These are phyloP conservation scores for Jacana jacana DNA, from an alignment of 2,113 vertebrate genomes.

Conservation along the genomic window DNA sequence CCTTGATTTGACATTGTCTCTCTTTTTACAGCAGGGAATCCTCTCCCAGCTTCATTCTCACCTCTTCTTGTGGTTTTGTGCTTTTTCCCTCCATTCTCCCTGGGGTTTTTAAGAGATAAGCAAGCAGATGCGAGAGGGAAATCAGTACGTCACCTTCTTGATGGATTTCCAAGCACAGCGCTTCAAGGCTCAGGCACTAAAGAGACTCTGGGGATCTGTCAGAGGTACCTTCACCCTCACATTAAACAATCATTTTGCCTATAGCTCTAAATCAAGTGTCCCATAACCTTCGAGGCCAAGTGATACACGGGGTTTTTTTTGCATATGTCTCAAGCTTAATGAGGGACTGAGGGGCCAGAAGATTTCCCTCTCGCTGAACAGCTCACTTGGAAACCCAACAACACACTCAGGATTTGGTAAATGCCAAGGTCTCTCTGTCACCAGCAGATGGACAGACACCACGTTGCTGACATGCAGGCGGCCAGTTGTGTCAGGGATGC, in stretches of 20 bases:
- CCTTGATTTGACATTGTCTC: background rate
- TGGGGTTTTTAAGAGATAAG: background rate
- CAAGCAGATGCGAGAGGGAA: background rate
- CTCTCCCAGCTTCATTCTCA: background rate
- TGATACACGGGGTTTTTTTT: accelerated
- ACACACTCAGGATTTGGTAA: background rate
- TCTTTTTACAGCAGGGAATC: background rate
- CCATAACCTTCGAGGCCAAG: background rate
- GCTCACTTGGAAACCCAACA: background rate
- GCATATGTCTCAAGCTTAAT: background rate
- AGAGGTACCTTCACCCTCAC: background rate
- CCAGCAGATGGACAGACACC: background rate
- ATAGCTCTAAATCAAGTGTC: background rate
- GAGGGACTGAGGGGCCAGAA: background rate
- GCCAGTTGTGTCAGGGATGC: background rate
- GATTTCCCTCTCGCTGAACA: background rate
- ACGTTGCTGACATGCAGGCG: background rate
- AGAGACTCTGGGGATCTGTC: background rate
- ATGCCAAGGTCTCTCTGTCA: background rate
- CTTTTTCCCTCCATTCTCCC: background rate
- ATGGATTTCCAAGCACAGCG: accelerated
- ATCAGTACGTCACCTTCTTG: background rate
- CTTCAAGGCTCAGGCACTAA: background rate
- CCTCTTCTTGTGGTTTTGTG: background rate
- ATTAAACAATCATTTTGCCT: background rate